Conservation (phyloP, 2,113 vertebrate genomes). For the Equus przewalskii region DNA sequence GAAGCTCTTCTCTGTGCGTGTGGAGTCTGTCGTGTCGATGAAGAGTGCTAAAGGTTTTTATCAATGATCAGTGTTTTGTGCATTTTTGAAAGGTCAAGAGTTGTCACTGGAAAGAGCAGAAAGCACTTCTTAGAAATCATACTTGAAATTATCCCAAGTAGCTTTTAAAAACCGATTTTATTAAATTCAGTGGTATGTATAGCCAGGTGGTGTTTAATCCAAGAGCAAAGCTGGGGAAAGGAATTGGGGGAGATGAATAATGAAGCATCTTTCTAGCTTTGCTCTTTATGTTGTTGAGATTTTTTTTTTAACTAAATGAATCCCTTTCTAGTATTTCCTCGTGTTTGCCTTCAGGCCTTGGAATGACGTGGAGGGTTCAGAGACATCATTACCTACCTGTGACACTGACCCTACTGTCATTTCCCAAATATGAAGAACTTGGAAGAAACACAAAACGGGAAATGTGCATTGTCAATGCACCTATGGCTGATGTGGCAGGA, state of each 20-base stretch:
- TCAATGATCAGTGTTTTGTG: constrained; percentile 69
- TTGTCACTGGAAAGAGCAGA: constrained; percentile 80
- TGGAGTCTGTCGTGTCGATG: constrained; percentile 63
- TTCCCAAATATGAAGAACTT: neutral
- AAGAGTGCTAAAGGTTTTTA: constrained; percentile 69
- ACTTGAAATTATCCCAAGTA: constrained; percentile 81
- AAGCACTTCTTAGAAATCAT: constrained; percentile 81
- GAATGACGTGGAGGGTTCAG: neutral
- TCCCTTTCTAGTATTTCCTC: constrained; percentile 24
- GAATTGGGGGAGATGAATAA: neutral
- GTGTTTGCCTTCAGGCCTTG: neutral
- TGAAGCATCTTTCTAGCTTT: neutral
- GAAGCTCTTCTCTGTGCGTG: constrained; percentile 54
- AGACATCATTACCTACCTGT: neutral
- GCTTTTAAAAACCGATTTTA: constrained; percentile 73
- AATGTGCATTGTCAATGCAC: neutral
- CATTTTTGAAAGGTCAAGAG: constrained; percentile 81
- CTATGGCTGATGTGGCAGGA: neutral
- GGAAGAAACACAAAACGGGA: neutral
- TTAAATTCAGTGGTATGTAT: constrained; percentile 32
- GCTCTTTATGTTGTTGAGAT: neutral
- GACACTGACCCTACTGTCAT: constrained; percentile 38
- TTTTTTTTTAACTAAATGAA: neutral
- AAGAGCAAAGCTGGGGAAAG: neutral
- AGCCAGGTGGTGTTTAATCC: constrained; percentile 61